These are phyloP conservation scores for Pseudoips prasinana DNA, from an alignment of 2,888 invertebrate species.

Conservation along the genomic window DNA sequence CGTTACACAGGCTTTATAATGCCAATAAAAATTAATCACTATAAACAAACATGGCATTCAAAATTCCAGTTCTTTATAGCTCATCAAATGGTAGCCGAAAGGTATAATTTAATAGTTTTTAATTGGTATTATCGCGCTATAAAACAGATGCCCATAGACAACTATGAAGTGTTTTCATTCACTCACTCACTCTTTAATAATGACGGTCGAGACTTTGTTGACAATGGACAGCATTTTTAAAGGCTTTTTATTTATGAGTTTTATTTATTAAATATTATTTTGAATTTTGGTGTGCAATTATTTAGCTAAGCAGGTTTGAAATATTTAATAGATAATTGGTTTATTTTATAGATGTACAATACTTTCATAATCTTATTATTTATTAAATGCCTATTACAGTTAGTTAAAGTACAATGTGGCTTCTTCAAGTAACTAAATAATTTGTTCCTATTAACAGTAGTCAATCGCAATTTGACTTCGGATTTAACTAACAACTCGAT, in stretches of 20 bases:
- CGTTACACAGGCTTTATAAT: conserved; percentile 50
- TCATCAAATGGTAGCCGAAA: conserved; percentile 73
- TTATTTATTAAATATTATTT: no score
- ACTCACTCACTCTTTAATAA: conserved; percentile 53
- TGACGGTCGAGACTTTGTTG: conserved; percentile 17
- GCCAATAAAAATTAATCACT: conserved; percentile 68
- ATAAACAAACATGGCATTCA: conserved; percentile 73
- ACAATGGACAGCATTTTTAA: conserved; percentile 5
- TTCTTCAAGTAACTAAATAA: no score
- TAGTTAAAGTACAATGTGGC: no score
- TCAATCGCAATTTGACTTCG: no score
- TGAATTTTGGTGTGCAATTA: no score
- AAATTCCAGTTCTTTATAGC: conserved; percentile 57
- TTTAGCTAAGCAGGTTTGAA: no score
- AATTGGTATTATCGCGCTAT: conserved; percentile 75
- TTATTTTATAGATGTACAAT: no score
- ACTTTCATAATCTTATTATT: no score
- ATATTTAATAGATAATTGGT: no score
- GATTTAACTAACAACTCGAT: conserved; percentile 2
- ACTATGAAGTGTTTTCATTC: conserved; percentile 68
- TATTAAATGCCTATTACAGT: no score
- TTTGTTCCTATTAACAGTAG: no score
- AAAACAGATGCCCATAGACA: conserved; percentile 73
- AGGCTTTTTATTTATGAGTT: no score
- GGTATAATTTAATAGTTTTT: conserved; percentile 77